phyloP scores from a whole-genome alignment of 1,140 invertebrate genomes.

The Pogonomyrmex californicus region DNA sequence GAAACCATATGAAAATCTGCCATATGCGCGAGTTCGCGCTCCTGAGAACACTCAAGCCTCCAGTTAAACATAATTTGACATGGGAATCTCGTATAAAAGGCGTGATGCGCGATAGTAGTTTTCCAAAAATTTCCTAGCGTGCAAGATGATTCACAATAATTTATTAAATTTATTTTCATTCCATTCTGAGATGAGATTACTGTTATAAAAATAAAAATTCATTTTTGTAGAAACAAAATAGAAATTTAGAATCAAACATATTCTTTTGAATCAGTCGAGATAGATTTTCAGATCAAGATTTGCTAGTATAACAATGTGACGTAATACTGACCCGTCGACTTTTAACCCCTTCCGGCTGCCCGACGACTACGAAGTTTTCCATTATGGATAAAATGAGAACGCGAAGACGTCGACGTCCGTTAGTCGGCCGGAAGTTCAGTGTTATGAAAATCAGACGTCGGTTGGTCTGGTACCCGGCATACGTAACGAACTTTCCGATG shows the following conservation, averaged over 20 bases:
- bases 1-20: conserved; percentile 67
- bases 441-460: conserved; percentile 84
- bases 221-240: background rate
- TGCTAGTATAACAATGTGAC: background rate
- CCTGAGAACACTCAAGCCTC: conserved; percentile 76
- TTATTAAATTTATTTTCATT: conserved; percentile 7
- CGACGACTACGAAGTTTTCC: conserved; percentile 18
- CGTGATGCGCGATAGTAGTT: background rate
- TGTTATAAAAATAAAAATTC: background rate
- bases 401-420: conserved; percentile 76
- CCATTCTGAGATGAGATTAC: background rate
- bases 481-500: conserved; percentile 81
- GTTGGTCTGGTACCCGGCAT: conserved; percentile 62
- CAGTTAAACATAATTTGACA: conserved; percentile 78
- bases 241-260: background rate
- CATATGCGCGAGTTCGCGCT: conserved; percentile 77
- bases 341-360: conserved; percentile 29
- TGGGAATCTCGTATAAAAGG: conserved; percentile 72
- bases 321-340: conserved; percentile 18
- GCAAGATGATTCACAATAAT: background rate
- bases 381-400: conserved; percentile 6
- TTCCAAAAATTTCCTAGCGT: conserved; percentile 1
- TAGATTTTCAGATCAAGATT: background rate
- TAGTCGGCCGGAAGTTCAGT: conserved; percentile 84
- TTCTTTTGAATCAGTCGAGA: background rate